Conservation (phyloP, 2,888 invertebrate genomes). For the Nomada fucata region DNA sequence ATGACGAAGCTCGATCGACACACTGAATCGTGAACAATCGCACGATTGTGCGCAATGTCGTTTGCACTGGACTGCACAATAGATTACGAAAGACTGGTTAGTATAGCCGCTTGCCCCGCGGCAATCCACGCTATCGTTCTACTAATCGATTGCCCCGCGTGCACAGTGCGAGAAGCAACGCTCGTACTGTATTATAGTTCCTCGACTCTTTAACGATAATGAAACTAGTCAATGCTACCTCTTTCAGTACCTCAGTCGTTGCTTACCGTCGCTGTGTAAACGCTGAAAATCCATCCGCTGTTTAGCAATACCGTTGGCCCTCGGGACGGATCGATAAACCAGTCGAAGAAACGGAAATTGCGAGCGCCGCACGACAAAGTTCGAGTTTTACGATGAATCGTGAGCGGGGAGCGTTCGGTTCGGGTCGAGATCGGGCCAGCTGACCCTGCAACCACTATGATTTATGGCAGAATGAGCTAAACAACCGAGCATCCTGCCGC, state of each 20-base stretch:
- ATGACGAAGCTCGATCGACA: slow-evolving; percentile 63
- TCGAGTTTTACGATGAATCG: slow-evolving; percentile 73
- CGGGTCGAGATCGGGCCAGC: slow-evolving; percentile 75
- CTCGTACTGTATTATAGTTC: no score
- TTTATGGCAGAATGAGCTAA: slow-evolving; percentile 78
- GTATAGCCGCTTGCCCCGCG: slow-evolving; percentile 2
- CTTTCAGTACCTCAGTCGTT: no score
- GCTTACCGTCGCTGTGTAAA: no score
- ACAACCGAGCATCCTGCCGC: slow-evolving; percentile 74
- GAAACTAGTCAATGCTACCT: no score
- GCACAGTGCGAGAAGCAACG: no score
- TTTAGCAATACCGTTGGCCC: neutral
- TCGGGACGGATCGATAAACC: neutral
- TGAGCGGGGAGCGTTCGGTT: slow-evolving; percentile 70
- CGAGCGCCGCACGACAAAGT: slow-evolving; percentile 58
- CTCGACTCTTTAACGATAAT: no score
- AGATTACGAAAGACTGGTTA: slow-evolving; percentile 37
- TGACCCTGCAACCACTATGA: slow-evolving; percentile 79
- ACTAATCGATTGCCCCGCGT: neutral
- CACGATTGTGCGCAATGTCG: neutral
- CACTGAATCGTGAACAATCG: slow-evolving; percentile 1
- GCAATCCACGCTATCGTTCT: neutral
- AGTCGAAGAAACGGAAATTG: slow-evolving; percentile 31
- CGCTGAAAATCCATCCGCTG: no score
- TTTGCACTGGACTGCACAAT: neutral